phyloP scores from a whole-genome alignment of 2,797 vertebrate species.

The Cynodonichthys magdalenae region DNA sequence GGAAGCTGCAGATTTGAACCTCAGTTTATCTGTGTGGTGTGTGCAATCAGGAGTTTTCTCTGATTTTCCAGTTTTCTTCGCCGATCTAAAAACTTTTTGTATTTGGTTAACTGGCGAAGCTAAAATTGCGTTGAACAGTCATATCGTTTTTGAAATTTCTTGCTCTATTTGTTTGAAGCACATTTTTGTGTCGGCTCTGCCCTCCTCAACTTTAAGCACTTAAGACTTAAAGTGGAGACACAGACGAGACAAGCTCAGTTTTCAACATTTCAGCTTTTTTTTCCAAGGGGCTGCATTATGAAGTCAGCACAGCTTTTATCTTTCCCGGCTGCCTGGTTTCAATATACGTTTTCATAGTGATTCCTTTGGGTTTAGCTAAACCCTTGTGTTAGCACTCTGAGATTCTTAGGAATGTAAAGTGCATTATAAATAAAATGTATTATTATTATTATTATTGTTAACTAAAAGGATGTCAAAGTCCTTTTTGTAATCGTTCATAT shows the following conservation, averaged over 20 bases:
- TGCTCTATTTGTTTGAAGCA: not conserved
- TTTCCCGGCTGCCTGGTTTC: slow-evolving; percentile 3
- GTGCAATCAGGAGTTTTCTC: too few relatives aligned
- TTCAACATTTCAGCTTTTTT: slow-evolving; percentile 10
- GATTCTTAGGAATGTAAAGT: too few relatives aligned
- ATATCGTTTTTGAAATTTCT: too few relatives aligned
- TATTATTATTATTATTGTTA: too few relatives aligned
- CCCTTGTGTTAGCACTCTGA: too few relatives aligned
- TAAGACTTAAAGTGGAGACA: not conserved
- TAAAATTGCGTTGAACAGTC: too few relatives aligned
- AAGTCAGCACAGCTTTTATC: slow-evolving; percentile 11
- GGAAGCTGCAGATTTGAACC: too few relatives aligned
- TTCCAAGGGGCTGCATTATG: not conserved
- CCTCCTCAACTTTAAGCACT: slow-evolving; percentile 1
- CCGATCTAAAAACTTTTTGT: too few relatives aligned
- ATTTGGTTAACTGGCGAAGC: too few relatives aligned
- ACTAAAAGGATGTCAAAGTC: not conserved
- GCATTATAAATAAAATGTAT: too few relatives aligned
- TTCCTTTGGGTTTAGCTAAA: not conserved
- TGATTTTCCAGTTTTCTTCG: too few relatives aligned
- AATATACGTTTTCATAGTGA: slow-evolving; percentile 2
- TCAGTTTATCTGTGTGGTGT: too few relatives aligned
- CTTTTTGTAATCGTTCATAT: slow-evolving; percentile 8
- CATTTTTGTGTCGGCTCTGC: not conserved
- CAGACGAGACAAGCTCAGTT: not conserved